phyloP scores from a whole-genome alignment of 2,888 invertebrate genomes.

The Pyralis farinalis region DNA sequence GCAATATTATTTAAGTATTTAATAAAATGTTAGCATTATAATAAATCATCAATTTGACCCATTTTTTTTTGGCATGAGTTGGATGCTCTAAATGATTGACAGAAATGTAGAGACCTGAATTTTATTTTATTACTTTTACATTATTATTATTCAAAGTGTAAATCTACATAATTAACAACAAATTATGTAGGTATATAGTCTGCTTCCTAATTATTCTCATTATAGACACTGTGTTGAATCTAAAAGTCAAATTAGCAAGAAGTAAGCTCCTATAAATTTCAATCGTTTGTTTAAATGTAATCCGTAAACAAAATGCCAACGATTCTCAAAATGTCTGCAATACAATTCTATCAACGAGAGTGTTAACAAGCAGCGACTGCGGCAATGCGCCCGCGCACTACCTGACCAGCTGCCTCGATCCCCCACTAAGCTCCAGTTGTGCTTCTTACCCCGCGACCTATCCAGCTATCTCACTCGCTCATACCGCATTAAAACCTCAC shows the following conservation, averaged over 20 bases:
- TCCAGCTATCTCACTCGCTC: conserved; percentile 62
- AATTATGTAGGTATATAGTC: no score
- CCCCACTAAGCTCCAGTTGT: conserved; percentile 58
- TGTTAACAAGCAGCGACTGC: conserved; percentile 74
- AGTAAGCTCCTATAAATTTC: conserved; percentile 16
- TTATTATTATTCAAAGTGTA: no score
- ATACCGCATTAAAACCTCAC: conserved; percentile 55
- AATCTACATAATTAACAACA: no score
- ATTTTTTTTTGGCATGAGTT: no score
- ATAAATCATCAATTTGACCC: no score
- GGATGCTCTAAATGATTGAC: no score
- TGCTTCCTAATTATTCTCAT: no score
- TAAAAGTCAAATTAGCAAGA: no score
- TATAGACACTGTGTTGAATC: no score
- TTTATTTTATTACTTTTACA: no score
- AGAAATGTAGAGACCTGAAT: no score
- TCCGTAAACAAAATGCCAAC: conserved; percentile 47
- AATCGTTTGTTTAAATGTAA: conserved; percentile 33
- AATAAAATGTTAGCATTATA: background rate
- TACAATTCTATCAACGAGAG: conserved; percentile 62
- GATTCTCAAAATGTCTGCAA: conserved; percentile 55
- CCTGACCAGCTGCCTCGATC: conserved; percentile 74
- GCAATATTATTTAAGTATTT: background rate
- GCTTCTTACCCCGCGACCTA: conserved; percentile 63
- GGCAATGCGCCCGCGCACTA: conserved; percentile 68